phyloP scores from a whole-genome alignment of 2,113 vertebrate species.

The Passer domesticus region DNA sequence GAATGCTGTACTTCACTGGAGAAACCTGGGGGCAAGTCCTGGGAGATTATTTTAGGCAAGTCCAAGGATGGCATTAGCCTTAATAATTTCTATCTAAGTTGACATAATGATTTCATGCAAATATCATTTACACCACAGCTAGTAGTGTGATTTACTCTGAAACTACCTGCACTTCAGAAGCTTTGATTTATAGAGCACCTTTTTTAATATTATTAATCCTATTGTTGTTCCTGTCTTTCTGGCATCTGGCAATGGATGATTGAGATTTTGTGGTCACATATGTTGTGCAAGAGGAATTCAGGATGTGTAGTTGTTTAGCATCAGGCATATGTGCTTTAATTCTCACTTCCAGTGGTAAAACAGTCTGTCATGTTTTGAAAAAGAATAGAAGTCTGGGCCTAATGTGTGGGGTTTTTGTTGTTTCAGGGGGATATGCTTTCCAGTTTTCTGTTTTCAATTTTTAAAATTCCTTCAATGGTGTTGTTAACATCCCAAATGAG shows the following conservation, averaged over 20 bases:
- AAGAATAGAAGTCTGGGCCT: slow-evolving; percentile 46
- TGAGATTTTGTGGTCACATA: slow-evolving; percentile 72
- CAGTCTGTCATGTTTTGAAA: slow-evolving; percentile 72
- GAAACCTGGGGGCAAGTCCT: slow-evolving; percentile 65
- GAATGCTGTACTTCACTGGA: slow-evolving; percentile 54
- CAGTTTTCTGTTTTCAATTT: slow-evolving; percentile 11
- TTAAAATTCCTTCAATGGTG: background rate
- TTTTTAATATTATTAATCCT: background rate
- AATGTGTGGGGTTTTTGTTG: background rate
- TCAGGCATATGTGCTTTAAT: slow-evolving; percentile 70
- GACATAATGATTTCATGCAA: slow-evolving; percentile 41
- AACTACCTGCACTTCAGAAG: slow-evolving; percentile 52
- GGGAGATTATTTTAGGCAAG: slow-evolving; percentile 59
- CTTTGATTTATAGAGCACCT: slow-evolving; percentile 11
- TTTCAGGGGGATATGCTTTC: slow-evolving; percentile 33
- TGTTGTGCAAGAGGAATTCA: slow-evolving; percentile 69
- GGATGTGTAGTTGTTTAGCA: slow-evolving; percentile 72
- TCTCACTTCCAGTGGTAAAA: slow-evolving; percentile 76
- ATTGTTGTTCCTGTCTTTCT: slow-evolving; percentile 57
- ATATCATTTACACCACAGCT: slow-evolving; percentile 31
- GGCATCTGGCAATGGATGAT: slow-evolving; percentile 66
- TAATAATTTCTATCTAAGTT: slow-evolving; percentile 59
- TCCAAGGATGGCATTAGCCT: slow-evolving; percentile 49
- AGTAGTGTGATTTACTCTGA: slow-evolving; percentile 23
- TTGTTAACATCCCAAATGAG: background rate